Percentiles rank a stretch among this genome's conserved stretches.
Evolutionary conservation across 37 sponge, comb jelly and placozoan genomes (phyloP).

Genomic region (Beroe ovata): DNA sequence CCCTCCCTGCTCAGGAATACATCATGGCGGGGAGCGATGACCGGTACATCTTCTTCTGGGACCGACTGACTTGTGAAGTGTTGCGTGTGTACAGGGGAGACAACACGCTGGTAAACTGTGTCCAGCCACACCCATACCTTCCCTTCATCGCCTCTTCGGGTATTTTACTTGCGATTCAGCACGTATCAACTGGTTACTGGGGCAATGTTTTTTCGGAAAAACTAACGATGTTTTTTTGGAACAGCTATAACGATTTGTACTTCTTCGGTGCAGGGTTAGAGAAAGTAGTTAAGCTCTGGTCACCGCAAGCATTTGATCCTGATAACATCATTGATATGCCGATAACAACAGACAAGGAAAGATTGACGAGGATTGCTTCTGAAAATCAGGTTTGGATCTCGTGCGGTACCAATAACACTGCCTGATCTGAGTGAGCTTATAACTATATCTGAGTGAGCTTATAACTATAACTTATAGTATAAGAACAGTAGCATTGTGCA

Average conservation of each 20-base stretch:
- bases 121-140: slow-evolving; percentile 89
- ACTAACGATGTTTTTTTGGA: too few relatives aligned
- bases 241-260: too few relatives aligned
- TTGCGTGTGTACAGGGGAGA: slow-evolving; percentile 79
- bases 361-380: neutral
- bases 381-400: neutral
- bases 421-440: too few relatives aligned
- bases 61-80: slow-evolving; percentile 83
- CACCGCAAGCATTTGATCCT: neutral
- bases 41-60: slow-evolving; percentile 89
- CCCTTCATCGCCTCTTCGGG: slow-evolving; percentile 69
- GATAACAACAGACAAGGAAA: neutral
- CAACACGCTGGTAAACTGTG: slow-evolving; percentile 88
- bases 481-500: too few relatives aligned
- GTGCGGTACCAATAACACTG: too few relatives aligned
- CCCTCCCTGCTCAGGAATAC: slow-evolving; percentile 69
- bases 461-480: too few relatives aligned
- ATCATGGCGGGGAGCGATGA: slow-evolving; percentile 95
- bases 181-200: too few relatives aligned
- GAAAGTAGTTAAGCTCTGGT: slow-evolving; percentile 44
- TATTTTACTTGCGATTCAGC: too few relatives aligned
- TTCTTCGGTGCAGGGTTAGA: slow-evolving; percentile 8
- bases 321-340: neutral
- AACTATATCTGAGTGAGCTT: too few relatives aligned
- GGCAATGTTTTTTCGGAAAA: too few relatives aligned